Base-by-base conservation (phyloP, 2,888 invertebrate species). In the Eristalinus aeneus region DNA sequence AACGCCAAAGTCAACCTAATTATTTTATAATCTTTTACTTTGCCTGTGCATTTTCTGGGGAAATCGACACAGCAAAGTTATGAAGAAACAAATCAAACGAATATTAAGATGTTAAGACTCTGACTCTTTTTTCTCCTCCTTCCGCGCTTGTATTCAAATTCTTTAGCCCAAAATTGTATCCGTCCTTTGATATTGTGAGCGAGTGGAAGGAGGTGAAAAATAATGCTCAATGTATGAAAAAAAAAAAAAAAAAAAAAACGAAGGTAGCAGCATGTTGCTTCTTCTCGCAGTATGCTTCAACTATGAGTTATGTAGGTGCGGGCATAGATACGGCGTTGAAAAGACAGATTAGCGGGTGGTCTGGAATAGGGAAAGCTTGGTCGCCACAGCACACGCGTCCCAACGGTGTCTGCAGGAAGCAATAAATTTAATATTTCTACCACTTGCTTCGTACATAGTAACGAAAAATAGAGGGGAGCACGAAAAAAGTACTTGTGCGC, bases 361-460 rank as follows among this genome's bases (percentile, higher is more conserved):
- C 79, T n/a, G 60, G 63, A 65, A 69, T 27, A 67, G 20, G n/a
- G 46, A 34, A 32, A 58, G 46, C 54, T 61, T 31, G 22, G 78
- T 64, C 60, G 46, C 46, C n/a, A 67, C 36, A 60, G 54, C 58
- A 67, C 53, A 68, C 46, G 36, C 34, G 31, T 61, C 60, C 9
- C 60, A 46, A 9, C 53, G 63, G 58, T 63, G 64, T 27, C 34
- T 58, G 34, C 64, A 36, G 71, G 65, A 64, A 56, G 64, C 34
- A 78, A 72, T 78, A 72, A 65, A 78, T 78, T 65, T 65, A 64
- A 71, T 78, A 64, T 78, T 56, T 65, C 46, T 73, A 73, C 20
- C 79, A 73, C 72, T 72, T 56, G 56, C 31, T 53, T 46, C 34
- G 58, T 22, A 56, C 56, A 56, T 2, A 22, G 9, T 9, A 4